Evolutionary conservation across 2,113 vertebrate species (phyloP).

Genomic region (Lamprologus lemairii): DNA sequence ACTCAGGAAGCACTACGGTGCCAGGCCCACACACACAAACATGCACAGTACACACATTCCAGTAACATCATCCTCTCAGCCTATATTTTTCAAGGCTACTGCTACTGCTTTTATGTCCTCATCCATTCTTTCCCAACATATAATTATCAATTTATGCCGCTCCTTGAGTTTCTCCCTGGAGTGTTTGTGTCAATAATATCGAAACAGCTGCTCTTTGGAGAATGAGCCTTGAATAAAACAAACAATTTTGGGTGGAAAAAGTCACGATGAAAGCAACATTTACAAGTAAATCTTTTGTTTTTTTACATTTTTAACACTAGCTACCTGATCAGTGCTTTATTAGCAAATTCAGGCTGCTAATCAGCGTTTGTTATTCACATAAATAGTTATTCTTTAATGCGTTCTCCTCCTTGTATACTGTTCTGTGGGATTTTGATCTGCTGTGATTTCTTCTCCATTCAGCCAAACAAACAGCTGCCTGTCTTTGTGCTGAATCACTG

Average conservation of each 20-base stretch:
- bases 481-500: conserved; percentile 1
- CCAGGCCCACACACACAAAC: neutral
- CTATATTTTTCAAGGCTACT: neutral
- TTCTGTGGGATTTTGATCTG: neutral
- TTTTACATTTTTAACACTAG: neutral
- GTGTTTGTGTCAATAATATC: conserved; percentile 14
- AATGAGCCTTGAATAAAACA: neutral
- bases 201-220: conserved; percentile 1
- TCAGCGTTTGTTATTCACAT: neutral
- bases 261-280: neutral
- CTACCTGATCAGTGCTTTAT: neutral
- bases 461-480: neutral
- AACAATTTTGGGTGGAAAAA: neutral
- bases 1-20: neutral
- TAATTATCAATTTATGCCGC: neutral
- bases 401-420: neutral
- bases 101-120: neutral
- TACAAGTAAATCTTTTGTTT: neutral
- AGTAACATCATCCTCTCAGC: neutral
- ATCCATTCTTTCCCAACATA: neutral
- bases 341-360: fast-evolving
- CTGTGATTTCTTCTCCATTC: neutral
- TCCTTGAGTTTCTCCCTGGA: neutral
- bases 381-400: neutral
- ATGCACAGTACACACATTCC: neutral